phyloP scores from a whole-genome alignment of 2,113 vertebrate species.

The Butorides virescens region DNA sequence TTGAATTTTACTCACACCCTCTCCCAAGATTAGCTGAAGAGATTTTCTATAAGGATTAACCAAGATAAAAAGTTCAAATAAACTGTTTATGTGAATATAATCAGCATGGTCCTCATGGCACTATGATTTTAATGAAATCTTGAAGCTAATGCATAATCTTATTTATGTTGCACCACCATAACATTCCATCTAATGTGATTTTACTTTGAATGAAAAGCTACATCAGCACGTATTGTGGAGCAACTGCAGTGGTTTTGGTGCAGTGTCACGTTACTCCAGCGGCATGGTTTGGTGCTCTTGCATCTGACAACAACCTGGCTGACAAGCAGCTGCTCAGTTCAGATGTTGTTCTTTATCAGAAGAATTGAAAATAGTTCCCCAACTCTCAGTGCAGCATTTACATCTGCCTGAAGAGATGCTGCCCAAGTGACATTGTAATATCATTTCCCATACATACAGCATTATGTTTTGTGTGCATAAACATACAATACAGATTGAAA shows the following conservation, averaged over 20 bases:
- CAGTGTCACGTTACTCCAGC: not conserved
- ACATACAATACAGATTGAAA: not conserved
- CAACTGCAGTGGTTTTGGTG: not conserved
- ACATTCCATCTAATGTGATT: not conserved
- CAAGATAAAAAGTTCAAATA: not conserved
- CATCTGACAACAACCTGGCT: not conserved
- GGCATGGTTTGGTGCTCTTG: not conserved
- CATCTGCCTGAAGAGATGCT: not conserved
- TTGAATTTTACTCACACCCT: not conserved
- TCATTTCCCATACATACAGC: rapidly evolving
- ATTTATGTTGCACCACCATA: not conserved
- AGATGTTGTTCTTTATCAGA: not conserved
- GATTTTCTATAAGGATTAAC: not conserved
- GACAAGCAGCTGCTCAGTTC: not conserved
- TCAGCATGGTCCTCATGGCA: not conserved
- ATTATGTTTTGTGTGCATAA: not conserved
- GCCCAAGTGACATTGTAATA: not conserved
- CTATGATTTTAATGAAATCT: not conserved
- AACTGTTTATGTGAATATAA: not conserved
- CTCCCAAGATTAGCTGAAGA: not conserved
- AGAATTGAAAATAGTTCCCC: not conserved
- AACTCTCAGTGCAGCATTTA: not conserved
- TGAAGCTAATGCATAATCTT: not conserved
- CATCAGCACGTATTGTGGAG: not conserved
- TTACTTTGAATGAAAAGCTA: not conserved